phyloP scores from a whole-genome alignment of 2,888 invertebrate genomes.

The Tinea semifulvella region DNA sequence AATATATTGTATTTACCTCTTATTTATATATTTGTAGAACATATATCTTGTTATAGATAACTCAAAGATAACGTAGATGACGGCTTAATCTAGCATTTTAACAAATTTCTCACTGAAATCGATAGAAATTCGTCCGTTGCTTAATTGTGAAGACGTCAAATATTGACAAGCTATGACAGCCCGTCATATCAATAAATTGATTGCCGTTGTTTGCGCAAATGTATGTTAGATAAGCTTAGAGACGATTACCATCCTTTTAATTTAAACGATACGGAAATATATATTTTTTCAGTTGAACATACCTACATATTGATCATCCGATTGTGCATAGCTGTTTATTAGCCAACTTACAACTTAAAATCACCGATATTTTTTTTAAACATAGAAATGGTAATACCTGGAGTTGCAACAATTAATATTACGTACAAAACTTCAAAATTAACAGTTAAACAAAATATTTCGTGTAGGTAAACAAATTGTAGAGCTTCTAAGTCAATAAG shows the following conservation, averaged over 20 bases:
- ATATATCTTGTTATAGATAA: constrained; percentile 42
- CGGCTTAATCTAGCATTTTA: constrained; percentile 61
- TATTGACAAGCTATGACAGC: constrained; percentile 53
- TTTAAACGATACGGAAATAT: no score
- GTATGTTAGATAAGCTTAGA: constrained; percentile 47
- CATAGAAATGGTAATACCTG: no score
- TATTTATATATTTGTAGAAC: constrained; percentile 41
- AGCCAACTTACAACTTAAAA: no score
- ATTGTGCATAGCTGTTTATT: no score
- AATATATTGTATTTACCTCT: constrained; percentile 30
- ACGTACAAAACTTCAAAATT: no score
- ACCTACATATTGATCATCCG: no score
- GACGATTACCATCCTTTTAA: constrained; percentile 54
- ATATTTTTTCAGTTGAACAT: no score
- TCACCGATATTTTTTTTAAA: no score
- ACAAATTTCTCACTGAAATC: constrained; percentile 31
- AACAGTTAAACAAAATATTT: no score
- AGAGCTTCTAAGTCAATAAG: not conserved
- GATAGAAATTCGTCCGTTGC: constrained; percentile 43
- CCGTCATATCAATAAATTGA: constrained; percentile 62
- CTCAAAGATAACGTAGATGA: constrained; percentile 52
- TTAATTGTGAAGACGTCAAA: constrained; percentile 62
- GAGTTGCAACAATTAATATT: no score
- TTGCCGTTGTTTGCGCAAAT: constrained; percentile 60
- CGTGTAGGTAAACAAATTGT: no score